Evolutionary conservation across 1,140 invertebrate species (phyloP).

Genomic region (Drosophila tani): DNA sequence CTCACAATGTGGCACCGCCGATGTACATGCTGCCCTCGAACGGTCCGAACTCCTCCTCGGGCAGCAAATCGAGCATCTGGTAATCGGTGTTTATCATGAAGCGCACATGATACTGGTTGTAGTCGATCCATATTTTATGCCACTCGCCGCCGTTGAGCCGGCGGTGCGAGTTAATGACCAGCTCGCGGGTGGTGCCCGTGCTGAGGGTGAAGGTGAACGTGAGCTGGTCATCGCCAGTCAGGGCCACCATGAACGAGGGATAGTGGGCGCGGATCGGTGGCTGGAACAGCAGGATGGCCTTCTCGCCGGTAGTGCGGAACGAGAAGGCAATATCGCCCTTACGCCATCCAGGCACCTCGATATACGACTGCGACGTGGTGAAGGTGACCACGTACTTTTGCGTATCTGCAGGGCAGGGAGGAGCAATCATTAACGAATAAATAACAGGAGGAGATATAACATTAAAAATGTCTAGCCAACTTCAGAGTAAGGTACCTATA

Average conservation of each 20-base stretch:
- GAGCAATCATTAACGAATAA: conserved; percentile 10
- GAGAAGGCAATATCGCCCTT: conserved; percentile 96
- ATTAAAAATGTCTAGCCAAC: background rate
- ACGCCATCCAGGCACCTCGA: conserved; percentile 96
- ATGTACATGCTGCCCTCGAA: conserved; percentile 97
- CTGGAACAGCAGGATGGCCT: conserved; percentile 95
- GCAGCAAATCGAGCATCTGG: conserved; percentile 93
- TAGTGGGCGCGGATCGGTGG: conserved; percentile 94
- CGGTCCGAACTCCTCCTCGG: conserved; percentile 95
- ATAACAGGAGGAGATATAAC: background rate
- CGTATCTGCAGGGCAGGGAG: conserved; percentile 88
- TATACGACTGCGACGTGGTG: conserved; percentile 95
- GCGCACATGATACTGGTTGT: conserved; percentile 96
- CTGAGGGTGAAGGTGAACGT: conserved; percentile 96
- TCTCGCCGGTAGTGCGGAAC: conserved; percentile 95
- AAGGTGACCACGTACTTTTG: conserved; percentile 97
- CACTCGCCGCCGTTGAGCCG: conserved; percentile 96
- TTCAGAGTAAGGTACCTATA: background rate
- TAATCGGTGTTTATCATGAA: conserved; percentile 96
- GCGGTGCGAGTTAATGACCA: conserved; percentile 92
- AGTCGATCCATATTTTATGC: conserved; percentile 98
- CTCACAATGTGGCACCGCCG: conserved; percentile 94
- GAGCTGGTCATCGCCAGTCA: conserved; percentile 93
- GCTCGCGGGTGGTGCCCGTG: conserved; percentile 91
- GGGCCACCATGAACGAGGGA: conserved; percentile 95